Evolutionary conservation across 2,888 invertebrate species (phyloP).

Genomic region (Brenthis hecate): DNA sequence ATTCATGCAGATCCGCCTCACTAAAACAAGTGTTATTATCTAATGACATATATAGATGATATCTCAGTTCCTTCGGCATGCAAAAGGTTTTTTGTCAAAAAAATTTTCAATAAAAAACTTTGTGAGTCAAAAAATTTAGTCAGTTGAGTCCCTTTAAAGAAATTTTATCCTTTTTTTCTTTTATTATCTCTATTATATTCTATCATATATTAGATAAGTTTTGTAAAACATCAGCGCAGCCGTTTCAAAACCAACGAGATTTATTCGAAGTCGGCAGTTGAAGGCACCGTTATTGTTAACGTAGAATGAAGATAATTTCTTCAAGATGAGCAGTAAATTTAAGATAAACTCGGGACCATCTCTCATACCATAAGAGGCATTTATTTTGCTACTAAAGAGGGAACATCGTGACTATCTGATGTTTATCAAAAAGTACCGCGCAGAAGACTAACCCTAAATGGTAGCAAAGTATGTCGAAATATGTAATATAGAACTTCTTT

Average conservation of each 20-base stretch:
- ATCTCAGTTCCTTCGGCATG: constrained; percentile 26
- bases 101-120: constrained; percentile 5
- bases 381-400: constrained; percentile 48
- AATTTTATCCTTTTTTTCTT: too few relatives aligned
- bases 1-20: constrained; percentile 62
- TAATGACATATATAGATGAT: constrained; percentile 30
- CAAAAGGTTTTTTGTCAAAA: constrained; percentile 23
- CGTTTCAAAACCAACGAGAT: constrained; percentile 2
- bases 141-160: too few relatives aligned
- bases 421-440: constrained; percentile 47
- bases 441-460: constrained; percentile 47
- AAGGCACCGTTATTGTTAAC: constrained; percentile 35
- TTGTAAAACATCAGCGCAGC: not conserved
- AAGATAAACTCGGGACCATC: constrained; percentile 44
- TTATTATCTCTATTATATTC: too few relatives aligned
- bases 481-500: constrained; percentile 40
- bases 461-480: constrained; percentile 46
- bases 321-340: constrained; percentile 40
- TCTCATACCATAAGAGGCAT: constrained; percentile 45
- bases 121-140: not conserved
- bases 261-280: constrained; percentile 27
- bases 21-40: constrained; percentile 30
- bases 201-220: not conserved
- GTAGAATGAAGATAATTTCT: constrained; percentile 38
- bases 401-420: constrained; percentile 46